Evolutionary conservation across 2,797 vertebrate genomes (phyloP).

Genomic region (Anableps anableps): DNA sequence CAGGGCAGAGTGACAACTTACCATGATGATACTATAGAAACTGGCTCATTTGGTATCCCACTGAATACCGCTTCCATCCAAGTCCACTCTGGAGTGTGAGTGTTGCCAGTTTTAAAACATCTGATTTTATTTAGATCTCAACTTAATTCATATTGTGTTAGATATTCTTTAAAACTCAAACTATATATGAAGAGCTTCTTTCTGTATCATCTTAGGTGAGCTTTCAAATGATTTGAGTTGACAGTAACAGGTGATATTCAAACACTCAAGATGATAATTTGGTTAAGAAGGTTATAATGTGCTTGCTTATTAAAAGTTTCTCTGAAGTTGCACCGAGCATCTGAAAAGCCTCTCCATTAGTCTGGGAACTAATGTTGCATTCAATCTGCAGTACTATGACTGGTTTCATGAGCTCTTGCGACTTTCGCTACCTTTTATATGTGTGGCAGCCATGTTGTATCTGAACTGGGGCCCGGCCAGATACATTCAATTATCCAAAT

Average conservation of each 20-base stretch:
- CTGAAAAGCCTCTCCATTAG: not conserved
- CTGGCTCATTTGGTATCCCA: conserved; percentile 84
- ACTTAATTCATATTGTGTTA: not conserved
- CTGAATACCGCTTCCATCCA: conserved; percentile 90
- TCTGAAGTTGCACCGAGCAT: not conserved
- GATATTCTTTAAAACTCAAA: not conserved
- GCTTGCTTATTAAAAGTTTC: not conserved
- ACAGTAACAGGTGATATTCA: not conserved
- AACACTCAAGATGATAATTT: not conserved
- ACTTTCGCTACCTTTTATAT: not conserved
- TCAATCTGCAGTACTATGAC: not conserved
- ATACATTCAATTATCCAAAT: no score
- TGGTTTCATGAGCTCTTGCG: not conserved
- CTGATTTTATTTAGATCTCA: not conserved
- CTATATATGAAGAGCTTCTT: not conserved
- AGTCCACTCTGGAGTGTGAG: conserved; percentile 94
- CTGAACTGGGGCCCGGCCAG: not conserved
- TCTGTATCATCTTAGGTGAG: not conserved
- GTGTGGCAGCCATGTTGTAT: not conserved
- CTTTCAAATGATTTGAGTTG: not conserved
- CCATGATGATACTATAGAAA: conserved; percentile 88
- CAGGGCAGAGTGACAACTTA: conserved; percentile 85
- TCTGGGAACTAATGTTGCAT: not conserved
- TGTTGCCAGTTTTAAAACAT: conserved; percentile 37
- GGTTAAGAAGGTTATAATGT: not conserved